Evolutionary conservation across 2,797 vertebrate genomes (phyloP).

Genomic region (Enteromius viviparus): DNA sequence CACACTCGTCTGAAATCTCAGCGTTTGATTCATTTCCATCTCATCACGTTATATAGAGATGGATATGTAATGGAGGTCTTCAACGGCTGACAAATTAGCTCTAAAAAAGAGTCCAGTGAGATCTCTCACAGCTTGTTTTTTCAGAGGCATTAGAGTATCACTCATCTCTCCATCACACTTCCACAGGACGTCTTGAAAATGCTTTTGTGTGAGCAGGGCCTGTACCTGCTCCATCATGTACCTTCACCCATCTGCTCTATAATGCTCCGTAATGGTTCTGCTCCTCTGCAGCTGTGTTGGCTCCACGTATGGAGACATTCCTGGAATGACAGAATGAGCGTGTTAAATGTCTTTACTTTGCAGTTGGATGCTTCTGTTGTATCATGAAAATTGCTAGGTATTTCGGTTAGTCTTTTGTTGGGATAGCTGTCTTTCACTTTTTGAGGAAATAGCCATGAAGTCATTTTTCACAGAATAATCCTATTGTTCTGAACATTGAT

Average conservation of each 20-base stretch:
- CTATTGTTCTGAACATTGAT: not conserved
- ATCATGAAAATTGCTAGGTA: slow-evolving; percentile 10
- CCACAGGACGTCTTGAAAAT: slow-evolving; percentile 10
- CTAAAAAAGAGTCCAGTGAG: not conserved
- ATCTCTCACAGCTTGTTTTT: not conserved
- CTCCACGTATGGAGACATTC: slow-evolving; percentile 27
- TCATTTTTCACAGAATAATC: too few relatives aligned
- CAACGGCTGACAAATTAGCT: not conserved
- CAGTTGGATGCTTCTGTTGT: slow-evolving; percentile 5
- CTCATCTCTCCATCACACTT: slow-evolving; percentile 36
- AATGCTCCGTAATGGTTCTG: slow-evolving; percentile 10
- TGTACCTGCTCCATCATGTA: slow-evolving; percentile 33
- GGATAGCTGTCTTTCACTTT: not conserved
- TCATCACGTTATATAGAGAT: not conserved
- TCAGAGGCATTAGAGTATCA: slow-evolving; percentile 9
- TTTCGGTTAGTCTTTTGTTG: not conserved
- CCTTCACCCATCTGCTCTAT: slow-evolving; percentile 7
- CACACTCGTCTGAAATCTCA: not conserved
- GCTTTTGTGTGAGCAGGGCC: slow-evolving; percentile 15
- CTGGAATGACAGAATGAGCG: slow-evolving; percentile 19
- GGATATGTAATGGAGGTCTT: not conserved
- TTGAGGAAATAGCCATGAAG: not conserved
- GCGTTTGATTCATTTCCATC: not conserved
- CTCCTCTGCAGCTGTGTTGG: slow-evolving; percentile 27
- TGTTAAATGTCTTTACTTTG: slow-evolving; percentile 3